Evolutionary conservation across 2,888 invertebrate genomes (phyloP), one percentile per base, ranked within the genome.

Genomic region (Ephialtes manifestator): DNA sequence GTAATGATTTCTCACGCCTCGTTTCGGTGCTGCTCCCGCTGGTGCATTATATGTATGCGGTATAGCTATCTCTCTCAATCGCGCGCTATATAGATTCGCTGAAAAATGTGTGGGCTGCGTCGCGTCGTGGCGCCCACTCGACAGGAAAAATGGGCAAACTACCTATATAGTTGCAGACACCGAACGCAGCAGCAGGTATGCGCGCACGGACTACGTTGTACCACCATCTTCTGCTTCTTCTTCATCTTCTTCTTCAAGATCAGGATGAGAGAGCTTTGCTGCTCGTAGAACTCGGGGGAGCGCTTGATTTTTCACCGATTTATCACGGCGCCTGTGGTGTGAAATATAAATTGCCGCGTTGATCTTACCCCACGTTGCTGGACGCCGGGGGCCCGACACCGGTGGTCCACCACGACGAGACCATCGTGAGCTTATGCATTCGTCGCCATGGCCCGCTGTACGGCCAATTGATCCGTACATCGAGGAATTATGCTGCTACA

Each of bases 1-100:
- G 76, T 83, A 87, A 90, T 86, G 87, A 84, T 90, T 89, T 90
- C 89, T 89, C 90, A 89, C 89, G 90, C 87, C 89, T 89, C 87
- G 88, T 89, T 88, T 86, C 87, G 85, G 83, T 81, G 81, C 81
- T 77, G 72, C 65, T 78, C 46, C 60, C 28, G 71, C 71, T 71
- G 71, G 20, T 55, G 74, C 63, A 60, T 55, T 48, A 48, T 55
- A 35, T 51, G 24, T 46, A 39, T 53, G 35, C 43, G 20, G 53
- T 77, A n/a, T 67, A 10, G 18, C 35, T 10, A 0, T 65, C 46
- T 74, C 51, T 81, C 46, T 74, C 63, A 13, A 70, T 31, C 65
- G 20, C 43, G 35, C 58, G 67, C 46, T 35, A 39, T 75, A 70
- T 75, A 70, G 80, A 80, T 81, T 80, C 28, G 86, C 58, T 84